These are phyloP conservation scores for Arrhopalites spinosus DNA, from an alignment of 2,888 invertebrate genomes.

Conservation along the genomic window DNA sequence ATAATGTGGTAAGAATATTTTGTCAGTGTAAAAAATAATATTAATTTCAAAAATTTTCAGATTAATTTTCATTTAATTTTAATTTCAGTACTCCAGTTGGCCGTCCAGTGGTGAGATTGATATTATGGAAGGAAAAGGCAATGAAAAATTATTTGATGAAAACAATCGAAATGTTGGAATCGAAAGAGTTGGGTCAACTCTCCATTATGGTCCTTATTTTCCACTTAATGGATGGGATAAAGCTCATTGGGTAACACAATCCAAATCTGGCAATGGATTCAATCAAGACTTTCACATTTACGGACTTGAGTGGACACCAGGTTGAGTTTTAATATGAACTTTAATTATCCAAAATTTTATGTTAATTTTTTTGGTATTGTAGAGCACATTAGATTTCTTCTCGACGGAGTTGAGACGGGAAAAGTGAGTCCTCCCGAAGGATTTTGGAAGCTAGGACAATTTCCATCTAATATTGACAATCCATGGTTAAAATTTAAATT, in stretches of 20 bases:
- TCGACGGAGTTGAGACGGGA: constrained; percentile 65
- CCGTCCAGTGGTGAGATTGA: constrained; percentile 65
- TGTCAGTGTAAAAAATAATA: not conserved
- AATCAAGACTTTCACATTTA: constrained; percentile 69
- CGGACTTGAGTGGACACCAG: constrained; percentile 71
- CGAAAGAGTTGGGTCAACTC: constrained; percentile 66
- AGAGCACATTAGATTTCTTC: constrained; percentile 56
- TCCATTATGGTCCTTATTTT: constrained; percentile 71
- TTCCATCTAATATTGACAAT: constrained; percentile 57
- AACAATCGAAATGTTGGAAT: constrained; percentile 64
- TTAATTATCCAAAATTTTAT: not conserved
- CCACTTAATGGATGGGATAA: constrained; percentile 61
- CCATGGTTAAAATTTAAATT: not conserved
- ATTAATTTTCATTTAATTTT: not conserved
- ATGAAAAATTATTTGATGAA: constrained; percentile 60
- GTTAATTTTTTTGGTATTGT: constrained; percentile 19
- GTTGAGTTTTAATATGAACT: constrained; percentile 58
- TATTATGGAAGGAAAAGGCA: constrained; percentile 75
- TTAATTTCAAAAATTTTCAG: not conserved
- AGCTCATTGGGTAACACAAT: constrained; percentile 62
- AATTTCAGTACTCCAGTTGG: not conserved
- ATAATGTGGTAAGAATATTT: too few species aligned
- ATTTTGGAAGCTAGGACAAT: constrained; percentile 70
- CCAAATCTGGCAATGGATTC: constrained; percentile 57
- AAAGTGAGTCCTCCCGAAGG: constrained; percentile 64